Conservation (phyloP, 1,140 invertebrate genomes). For the Drosophila murphyi region DNA sequence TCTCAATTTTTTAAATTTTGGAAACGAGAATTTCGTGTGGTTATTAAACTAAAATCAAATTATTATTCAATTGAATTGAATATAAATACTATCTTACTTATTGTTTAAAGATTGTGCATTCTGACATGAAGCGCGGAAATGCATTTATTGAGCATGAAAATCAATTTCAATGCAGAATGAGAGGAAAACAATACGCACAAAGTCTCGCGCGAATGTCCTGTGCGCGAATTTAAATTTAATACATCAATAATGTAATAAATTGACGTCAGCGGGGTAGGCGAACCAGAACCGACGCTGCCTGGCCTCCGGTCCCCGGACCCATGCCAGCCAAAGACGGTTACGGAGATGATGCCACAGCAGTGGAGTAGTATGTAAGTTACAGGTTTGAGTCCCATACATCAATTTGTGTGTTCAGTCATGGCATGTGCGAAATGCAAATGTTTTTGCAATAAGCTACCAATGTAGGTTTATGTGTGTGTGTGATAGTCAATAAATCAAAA, state of each 20-base stretch:
- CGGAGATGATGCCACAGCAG: slow-evolving; percentile 1
- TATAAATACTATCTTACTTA: slow-evolving; percentile 42
- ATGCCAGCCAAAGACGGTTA: slow-evolving; percentile 4
- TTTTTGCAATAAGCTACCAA: slow-evolving; percentile 50
- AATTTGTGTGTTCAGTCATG: slow-evolving; percentile 54
- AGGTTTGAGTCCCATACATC: slow-evolving; percentile 61
- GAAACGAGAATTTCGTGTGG: not conserved
- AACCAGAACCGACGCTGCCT: not conserved
- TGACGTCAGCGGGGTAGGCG: slow-evolving; percentile 14
- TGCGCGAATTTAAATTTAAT: slow-evolving; percentile 46
- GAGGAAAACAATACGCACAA: slow-evolving; percentile 41
- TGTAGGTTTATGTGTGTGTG: slow-evolving; percentile 15
- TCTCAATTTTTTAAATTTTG: not conserved
- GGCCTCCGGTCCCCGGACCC: not conserved
- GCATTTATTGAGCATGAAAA: slow-evolving; percentile 62
- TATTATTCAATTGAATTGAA: slow-evolving; percentile 2
- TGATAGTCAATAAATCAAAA: slow-evolving; percentile 71
- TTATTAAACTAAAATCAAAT: slow-evolving; percentile 9
- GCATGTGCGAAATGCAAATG: slow-evolving; percentile 71
- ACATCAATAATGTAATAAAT: slow-evolving; percentile 79
- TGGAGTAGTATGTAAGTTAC: slow-evolving; percentile 11
- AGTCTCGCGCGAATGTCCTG: slow-evolving; percentile 4
- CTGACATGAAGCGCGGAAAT: slow-evolving; percentile 67
- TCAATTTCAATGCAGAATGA: slow-evolving; percentile 37
- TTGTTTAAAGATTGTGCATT: slow-evolving; percentile 57